Evolutionary conservation across 2,113 vertebrate species (phyloP).

Genomic region (Equus quagga): DNA sequence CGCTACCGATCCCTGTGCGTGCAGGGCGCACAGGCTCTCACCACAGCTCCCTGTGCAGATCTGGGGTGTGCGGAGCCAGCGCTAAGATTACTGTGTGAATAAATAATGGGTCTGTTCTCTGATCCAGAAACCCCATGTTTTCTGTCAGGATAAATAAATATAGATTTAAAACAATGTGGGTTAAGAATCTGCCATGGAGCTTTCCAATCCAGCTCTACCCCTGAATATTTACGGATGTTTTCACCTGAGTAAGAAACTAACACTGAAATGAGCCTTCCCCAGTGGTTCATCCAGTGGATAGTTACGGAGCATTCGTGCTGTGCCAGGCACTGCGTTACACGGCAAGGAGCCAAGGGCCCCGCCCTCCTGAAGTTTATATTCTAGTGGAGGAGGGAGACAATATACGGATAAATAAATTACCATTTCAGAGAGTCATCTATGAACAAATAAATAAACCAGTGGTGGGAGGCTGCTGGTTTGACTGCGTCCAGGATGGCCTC

Average conservation of each 20-base stretch:
- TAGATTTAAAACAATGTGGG: background rate
- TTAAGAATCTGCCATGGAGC: background rate
- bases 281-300: fast-evolving
- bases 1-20: fast-evolving
- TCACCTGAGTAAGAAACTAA: background rate
- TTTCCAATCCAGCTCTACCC: background rate
- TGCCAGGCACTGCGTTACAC: fast-evolving
- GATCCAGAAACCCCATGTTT: background rate
- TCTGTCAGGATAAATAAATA: background rate
- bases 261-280: background rate
- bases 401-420: background rate
- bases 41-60: fast-evolving
- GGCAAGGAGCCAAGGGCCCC: background rate
- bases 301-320: fast-evolving
- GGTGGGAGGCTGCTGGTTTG: background rate
- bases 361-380: background rate
- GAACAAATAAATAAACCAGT: background rate
- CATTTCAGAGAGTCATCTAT: background rate
- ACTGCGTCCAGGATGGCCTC: background rate
- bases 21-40: fast-evolving
- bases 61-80: fast-evolving
- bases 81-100: no score
- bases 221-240: background rate
- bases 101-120: background rate
- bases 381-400: fast-evolving